These are phyloP conservation scores for Ailuropoda melanoleuca DNA, from an alignment of 2,113 vertebrate genomes.

Conservation along the genomic window DNA sequence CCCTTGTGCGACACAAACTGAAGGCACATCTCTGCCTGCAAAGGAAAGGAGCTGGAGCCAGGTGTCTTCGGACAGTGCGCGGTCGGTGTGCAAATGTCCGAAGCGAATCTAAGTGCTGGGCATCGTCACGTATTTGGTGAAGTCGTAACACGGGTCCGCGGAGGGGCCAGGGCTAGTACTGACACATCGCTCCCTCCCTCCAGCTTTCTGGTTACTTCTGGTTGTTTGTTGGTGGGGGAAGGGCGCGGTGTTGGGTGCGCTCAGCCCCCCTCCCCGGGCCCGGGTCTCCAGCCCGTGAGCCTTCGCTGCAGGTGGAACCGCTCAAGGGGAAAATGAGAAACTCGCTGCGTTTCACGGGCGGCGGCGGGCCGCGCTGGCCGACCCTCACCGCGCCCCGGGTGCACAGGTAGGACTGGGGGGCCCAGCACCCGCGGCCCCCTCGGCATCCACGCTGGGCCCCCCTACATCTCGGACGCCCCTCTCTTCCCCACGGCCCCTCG, in stretches of 20 bases:
- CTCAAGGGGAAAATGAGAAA: slow-evolving; percentile 78
- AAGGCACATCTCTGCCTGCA: background rate
- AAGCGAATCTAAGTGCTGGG: rapidly evolving
- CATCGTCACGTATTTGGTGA: rapidly evolving
- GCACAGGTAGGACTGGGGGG: background rate
- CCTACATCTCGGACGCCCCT: background rate
- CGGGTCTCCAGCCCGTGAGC: background rate
- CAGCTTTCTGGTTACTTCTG: background rate
- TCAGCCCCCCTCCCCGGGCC: background rate
- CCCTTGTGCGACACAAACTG: background rate
- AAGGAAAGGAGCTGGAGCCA: background rate
- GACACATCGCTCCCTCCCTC: background rate
- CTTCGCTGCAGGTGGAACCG: slow-evolving; percentile 45
- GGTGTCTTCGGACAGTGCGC: background rate
- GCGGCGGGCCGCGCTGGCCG: background rate
- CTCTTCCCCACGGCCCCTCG: rapidly evolving
- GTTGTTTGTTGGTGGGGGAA: background rate
- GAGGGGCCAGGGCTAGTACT: background rate
- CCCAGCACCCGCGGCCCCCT: rapidly evolving
- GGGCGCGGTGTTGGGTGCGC: rapidly evolving
- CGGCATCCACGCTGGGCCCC: rapidly evolving
- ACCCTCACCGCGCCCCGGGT: background rate
- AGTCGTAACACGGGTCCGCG: background rate
- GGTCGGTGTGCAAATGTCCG: too few relatives aligned
- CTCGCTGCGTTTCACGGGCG: slow-evolving; percentile 28